phyloP scores from a whole-genome alignment of 1,140 invertebrate species.

The Drosophila fuyamai region DNA sequence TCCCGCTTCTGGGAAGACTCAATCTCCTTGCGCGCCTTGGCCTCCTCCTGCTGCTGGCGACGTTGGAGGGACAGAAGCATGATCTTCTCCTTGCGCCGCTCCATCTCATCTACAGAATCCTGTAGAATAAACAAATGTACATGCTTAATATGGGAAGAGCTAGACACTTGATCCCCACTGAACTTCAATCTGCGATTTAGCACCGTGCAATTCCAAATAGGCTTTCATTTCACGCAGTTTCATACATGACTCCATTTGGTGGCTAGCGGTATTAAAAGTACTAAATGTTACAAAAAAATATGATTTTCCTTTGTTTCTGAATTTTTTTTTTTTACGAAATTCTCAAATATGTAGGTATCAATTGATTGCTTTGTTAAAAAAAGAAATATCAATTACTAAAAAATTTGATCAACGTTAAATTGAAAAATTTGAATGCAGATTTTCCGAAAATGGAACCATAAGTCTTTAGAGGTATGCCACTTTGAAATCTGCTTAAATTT shows the following conservation, averaged over 20 bases:
- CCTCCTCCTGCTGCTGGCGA: slow-evolving; percentile 95
- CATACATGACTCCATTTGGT: no score
- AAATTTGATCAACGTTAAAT: no score
- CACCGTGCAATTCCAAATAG: background rate
- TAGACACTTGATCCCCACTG: background rate
- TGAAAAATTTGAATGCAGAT: no score
- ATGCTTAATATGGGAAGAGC: background rate
- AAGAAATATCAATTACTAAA: no score
- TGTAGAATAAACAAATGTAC: slow-evolving; percentile 1
- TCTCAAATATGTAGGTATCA: no score
- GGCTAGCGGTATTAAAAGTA: no score
- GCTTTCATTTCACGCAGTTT: background rate
- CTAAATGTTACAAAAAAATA: background rate
- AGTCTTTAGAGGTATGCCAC: no score
- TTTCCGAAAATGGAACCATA: no score
- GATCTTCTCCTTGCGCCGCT: slow-evolving; percentile 94
- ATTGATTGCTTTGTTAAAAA: no score
- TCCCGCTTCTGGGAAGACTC: slow-evolving; percentile 92
- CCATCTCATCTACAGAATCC: slow-evolving; percentile 93
- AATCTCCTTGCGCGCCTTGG: slow-evolving; percentile 92
- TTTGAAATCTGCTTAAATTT: no score
- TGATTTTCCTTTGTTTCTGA: background rate
- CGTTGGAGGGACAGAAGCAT: slow-evolving; percentile 94
- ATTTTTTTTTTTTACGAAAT: background rate
- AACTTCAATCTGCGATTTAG: background rate